phyloP scores from a whole-genome alignment of 2,113 vertebrate species.

The Microcebus ravelobensis region DNA sequence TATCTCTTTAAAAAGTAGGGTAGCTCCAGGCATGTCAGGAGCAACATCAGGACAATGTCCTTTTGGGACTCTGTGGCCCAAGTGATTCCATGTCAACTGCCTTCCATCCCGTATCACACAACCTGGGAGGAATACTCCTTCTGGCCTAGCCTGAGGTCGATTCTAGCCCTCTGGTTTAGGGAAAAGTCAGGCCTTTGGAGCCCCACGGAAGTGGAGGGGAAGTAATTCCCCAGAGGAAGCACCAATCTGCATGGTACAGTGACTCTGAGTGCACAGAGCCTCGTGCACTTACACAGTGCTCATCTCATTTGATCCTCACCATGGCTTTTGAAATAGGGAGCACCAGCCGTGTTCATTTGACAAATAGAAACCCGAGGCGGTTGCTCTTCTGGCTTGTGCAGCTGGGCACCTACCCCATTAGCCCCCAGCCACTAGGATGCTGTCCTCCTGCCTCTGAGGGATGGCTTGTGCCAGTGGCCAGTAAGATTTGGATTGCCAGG shows the following conservation, averaged over 20 bases:
- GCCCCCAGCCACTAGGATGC: neutral
- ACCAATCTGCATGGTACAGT: accelerated
- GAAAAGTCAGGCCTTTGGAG: neutral
- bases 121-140: accelerated
- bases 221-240: neutral
- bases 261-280: too few species aligned
- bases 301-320: neutral
- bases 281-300: neutral
- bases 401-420: neutral
- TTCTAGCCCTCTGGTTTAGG: neutral
- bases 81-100: neutral
- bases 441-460: neutral
- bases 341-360: neutral
- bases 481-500: neutral
- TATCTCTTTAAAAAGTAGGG: too few species aligned
- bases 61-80: neutral
- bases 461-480: neutral
- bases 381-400: neutral
- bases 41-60: neutral
- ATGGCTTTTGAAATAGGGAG: accelerated
- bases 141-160: neutral
- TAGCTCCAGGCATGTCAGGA: neutral
- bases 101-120: neutral
- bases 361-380: neutral
- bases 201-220: neutral